Base-by-base conservation (phyloP, 2,888 invertebrate species). In the Gastrophysa polygoni region DNA sequence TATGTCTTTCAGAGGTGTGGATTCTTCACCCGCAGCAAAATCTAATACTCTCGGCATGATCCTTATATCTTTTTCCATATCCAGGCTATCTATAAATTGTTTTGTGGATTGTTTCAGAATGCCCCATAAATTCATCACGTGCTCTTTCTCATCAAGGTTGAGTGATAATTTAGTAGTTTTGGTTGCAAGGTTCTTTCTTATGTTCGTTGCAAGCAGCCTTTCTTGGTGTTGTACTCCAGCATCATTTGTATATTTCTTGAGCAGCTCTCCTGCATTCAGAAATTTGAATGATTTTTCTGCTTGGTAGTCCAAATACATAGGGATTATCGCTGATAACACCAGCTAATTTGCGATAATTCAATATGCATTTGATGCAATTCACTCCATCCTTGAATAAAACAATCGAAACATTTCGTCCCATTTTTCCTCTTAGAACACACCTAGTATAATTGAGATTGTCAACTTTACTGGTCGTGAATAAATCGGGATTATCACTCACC, bases 11-110 rank as follows among this genome's bases (percentile, higher is more conserved):
- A 29, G 29, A 29, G 14, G 3, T 24, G 24, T 24, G 7, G 6
- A n/a, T 10, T 24, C 7, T 28, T 56, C 28, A 10, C 56, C 56
- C 8, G 46, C 2, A 17, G 29, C 56, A n/a, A 34, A 56, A 34
- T 56, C 32, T 32, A 56, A n/a, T 18, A 56, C 18, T 20, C 8
- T 56, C 47, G 56, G 56, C 56, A 56, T 56, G n/a, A 56, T 20
- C 4, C 17, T 20, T 2, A 56, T 56, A 34, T 56, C 56, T 29
- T 48, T 56, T 20, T 47, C 14, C 47, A 47, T 48, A 29, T 56
- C 56, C 32, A 47, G 56, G 18, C 47, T 29, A 8, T 34, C 3
- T 8, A 32, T 47, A 20, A 56, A 47, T 1, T 11, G 17, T 56
- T 56, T 56, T 18, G 47, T 32, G 7, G 47, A 32, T 17, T 8